phyloP scores from a whole-genome alignment of 2,888 invertebrate species.

The Ceraclea dissimilis region DNA sequence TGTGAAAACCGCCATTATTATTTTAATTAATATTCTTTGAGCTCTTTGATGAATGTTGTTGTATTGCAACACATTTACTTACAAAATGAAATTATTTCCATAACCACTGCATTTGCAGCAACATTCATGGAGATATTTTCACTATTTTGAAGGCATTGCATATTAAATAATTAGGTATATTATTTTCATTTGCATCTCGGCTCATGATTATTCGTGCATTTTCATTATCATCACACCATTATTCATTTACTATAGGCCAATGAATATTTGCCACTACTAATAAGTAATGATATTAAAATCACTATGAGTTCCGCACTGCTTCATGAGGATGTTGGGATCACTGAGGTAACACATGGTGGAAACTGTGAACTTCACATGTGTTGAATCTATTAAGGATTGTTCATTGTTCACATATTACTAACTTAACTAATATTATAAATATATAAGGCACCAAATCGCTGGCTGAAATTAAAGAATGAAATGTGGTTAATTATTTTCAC shows the following conservation, averaged over 20 bases:
- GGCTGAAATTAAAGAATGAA: background rate
- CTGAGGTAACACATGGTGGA: constrained; percentile 23
- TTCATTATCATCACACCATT: constrained; percentile 22
- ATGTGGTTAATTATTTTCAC: too few species aligned
- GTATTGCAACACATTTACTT: too few species aligned
- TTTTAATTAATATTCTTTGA: too few species aligned
- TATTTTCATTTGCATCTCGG: constrained; percentile 40
- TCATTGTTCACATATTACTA: background rate
- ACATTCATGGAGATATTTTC: too few species aligned
- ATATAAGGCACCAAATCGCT: background rate
- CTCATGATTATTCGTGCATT: constrained; percentile 36
- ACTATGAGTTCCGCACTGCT: constrained; percentile 23
- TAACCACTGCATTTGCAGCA: too few species aligned
- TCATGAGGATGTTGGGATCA: constrained; percentile 21
- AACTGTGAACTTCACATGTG: constrained; percentile 16
- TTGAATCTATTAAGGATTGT: background rate
- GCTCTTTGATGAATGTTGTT: too few species aligned
- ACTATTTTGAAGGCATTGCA: too few species aligned
- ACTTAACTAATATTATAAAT: background rate
- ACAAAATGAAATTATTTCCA: too few species aligned
- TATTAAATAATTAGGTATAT: constrained; percentile 23
- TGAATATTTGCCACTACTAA: background rate
- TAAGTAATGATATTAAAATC: constrained; percentile 4
- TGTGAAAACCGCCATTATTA: too few species aligned
- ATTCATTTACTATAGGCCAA: background rate